phyloP scores from a whole-genome alignment of 2,888 invertebrate genomes.

The Linnaemya vulpina region DNA sequence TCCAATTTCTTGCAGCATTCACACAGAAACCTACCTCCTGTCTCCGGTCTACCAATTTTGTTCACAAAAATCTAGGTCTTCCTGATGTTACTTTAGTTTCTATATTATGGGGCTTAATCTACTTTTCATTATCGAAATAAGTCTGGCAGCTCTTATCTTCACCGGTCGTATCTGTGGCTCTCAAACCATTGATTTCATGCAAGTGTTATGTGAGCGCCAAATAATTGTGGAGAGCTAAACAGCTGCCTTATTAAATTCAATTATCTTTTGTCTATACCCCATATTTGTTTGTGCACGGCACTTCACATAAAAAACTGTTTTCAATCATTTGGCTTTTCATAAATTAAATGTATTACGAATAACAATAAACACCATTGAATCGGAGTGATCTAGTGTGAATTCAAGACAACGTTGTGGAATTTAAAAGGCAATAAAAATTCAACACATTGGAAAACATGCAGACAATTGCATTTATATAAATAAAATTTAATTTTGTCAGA shows the following conservation, averaged over 20 bases:
- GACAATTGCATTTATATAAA: background rate
- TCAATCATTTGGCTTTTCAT: conserved; percentile 8
- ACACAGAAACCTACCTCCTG: too few species aligned
- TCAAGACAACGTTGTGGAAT: conserved; percentile 42
- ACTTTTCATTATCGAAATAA: too few species aligned
- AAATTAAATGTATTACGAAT: conserved; percentile 39
- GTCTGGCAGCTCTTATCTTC: too few species aligned
- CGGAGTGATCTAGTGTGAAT: conserved; percentile 34
- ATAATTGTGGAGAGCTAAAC: background rate
- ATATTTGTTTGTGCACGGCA: conserved; percentile 67
- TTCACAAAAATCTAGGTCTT: too few species aligned
- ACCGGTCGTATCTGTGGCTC: too few species aligned
- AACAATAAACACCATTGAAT: conserved; percentile 29
- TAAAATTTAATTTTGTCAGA: conserved; percentile 13
- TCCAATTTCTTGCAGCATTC: too few species aligned
- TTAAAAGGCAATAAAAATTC: conserved; percentile 13
- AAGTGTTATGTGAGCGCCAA: background rate
- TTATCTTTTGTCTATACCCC: conserved; percentile 23
- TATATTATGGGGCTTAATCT: too few species aligned
- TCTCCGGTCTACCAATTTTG: too few species aligned
- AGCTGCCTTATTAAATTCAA: conserved; percentile 27
- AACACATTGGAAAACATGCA: conserved; percentile 16
- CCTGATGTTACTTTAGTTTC: too few species aligned
- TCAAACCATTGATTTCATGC: too few species aligned
- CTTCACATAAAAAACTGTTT: conserved; percentile 40